Base-by-base conservation (phyloP, 1,140 invertebrate genomes). In the Bemisia tabaci region DNA sequence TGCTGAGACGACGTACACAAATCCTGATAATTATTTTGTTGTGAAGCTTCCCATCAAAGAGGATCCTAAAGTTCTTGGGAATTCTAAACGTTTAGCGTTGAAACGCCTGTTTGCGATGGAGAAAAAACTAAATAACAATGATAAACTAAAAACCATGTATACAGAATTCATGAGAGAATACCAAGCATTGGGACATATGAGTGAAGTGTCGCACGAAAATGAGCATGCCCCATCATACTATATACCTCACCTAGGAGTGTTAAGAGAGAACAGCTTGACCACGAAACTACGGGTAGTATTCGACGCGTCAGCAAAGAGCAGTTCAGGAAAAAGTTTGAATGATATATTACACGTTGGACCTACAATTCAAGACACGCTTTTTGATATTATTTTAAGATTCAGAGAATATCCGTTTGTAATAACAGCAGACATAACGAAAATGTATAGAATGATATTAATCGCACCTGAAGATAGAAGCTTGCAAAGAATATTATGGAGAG, bases 301-400 rank as follows among this genome's bases (percentile, higher is more conserved):
- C 64, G 76, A 79, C 69, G 75, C 72, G 0, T 75, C 74, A 11
- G 74, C 75, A 11, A 72, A 72, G 63, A 59, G 66, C 0, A 63
- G 39, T 22, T 69, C 66, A 11, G 71, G 70, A 58, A 27, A 72
- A 2, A 73, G 73, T 2, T 65, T 79, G 0, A 65, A 65, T 1
- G 59, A 65, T 12, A 26, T 23, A 0, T 27, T 65, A 26, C 22
- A 22, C 9, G 60, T 27, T 12, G 64, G 64, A n/a, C 39, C 64
- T 22, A 21, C 26, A 2, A 60, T 60, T 5, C 64, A 65, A 2
- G 58, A 65, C 27, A 58, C 59, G 0, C 22, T 65, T 0, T 26
- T 65, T 22, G 59, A n/a, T 11, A 60, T 65, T 22, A 17, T 65
- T 12, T 1, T 26, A 1, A 12, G 64, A 0, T 65, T 65, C 5